A percentile compares a stretch with the other conserved stretches of the same genome.
Conservation (phyloP, 1,140 invertebrate species). For the Carposina sasakii region DNA sequence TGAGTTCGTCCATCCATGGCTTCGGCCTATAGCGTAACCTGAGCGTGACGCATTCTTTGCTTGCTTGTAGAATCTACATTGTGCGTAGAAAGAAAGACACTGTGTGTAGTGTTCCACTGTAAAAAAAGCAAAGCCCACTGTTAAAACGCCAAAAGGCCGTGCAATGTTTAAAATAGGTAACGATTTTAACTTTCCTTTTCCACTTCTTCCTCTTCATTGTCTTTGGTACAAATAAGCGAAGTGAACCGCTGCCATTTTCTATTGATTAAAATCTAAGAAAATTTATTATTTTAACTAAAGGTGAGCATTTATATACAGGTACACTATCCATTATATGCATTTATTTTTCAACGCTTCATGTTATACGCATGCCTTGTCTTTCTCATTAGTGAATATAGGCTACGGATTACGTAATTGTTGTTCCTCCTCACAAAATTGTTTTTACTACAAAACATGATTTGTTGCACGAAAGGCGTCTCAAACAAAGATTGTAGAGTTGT, state of each 20-base stretch:
- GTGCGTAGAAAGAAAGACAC: too few species aligned
- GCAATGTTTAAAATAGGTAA: too few species aligned
- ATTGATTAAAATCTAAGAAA: slow-evolving; percentile 35
- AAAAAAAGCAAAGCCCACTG: too few species aligned
- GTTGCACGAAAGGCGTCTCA: slow-evolving; percentile 41
- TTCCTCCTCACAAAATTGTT: slow-evolving; percentile 55
- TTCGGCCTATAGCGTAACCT: too few species aligned
- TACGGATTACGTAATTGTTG: slow-evolving; percentile 68
- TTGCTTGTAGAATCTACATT: too few species aligned
- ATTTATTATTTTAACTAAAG: slow-evolving; percentile 45
- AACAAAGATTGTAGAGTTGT: slow-evolving; percentile 55
- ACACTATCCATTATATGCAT: too few species aligned
- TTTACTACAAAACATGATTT: slow-evolving; percentile 46
- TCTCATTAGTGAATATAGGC: too few species aligned
- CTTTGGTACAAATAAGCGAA: slow-evolving; percentile 43
- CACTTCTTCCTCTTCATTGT: slow-evolving; percentile 24
- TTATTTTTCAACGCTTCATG: slow-evolving; percentile 21
- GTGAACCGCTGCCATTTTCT: slow-evolving; percentile 65
- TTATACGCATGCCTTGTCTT: slow-evolving; percentile 41
- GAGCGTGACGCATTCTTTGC: too few species aligned
- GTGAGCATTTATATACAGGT: slow-evolving; percentile 54
- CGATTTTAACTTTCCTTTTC: neutral
- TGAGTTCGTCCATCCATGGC: too few species aligned
- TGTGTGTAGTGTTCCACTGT: too few species aligned
- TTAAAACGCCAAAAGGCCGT: too few species aligned